Evolutionary conservation across 2,113 vertebrate genomes (phyloP).

Genomic region (Thryonomys swinderianus): DNA sequence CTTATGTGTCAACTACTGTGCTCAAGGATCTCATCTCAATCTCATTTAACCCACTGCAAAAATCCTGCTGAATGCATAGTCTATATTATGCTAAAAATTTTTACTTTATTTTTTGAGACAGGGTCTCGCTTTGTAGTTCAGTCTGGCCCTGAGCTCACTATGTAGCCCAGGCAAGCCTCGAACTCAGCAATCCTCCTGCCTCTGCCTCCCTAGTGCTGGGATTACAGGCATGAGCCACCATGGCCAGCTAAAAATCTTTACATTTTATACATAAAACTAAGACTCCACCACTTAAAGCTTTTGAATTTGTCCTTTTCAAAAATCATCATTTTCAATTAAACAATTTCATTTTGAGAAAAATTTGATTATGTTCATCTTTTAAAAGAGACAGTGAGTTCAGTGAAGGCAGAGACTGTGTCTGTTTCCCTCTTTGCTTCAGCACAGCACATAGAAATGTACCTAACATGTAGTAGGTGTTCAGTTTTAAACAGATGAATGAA

Average conservation of each 20-base stretch:
- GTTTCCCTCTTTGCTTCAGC: not conserved
- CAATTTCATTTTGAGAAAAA: not conserved
- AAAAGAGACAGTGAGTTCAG: not conserved
- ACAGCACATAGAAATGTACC: not conserved
- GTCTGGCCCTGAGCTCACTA: no score
- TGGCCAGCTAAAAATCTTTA: constrained; percentile 21
- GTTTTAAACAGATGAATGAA: not conserved
- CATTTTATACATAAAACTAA: constrained; percentile 8
- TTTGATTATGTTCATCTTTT: not conserved
- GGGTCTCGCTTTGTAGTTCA: no score
- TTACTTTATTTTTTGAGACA: no score
- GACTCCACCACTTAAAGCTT: not conserved
- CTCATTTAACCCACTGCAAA: not conserved
- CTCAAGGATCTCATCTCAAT: not conserved
- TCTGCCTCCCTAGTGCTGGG: no score
- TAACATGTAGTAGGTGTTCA: not conserved
- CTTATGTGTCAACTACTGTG: not conserved
- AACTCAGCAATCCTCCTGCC: no score
- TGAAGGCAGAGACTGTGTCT: not conserved
- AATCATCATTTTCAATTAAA: not conserved
- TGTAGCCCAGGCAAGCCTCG: no score
- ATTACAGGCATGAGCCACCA: no score
- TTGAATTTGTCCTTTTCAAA: not conserved
- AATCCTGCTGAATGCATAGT: constrained; percentile 16
- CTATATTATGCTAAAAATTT: not conserved